Evolutionary conservation across 2,888 invertebrate species (phyloP).

Genomic region (Rhorus exstirpatorius): DNA sequence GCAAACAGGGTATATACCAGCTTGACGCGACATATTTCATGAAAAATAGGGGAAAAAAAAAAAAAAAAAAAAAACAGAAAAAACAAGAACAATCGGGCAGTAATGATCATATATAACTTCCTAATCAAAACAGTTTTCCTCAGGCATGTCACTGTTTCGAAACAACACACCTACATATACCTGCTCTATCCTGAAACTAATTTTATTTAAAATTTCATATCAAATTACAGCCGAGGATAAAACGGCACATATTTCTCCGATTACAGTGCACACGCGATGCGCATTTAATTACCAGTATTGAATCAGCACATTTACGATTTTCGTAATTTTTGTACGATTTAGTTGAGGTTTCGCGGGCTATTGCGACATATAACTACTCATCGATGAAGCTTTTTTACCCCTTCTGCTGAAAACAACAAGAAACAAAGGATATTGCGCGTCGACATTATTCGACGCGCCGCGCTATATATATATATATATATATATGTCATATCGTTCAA

Average conservation of each 20-base stretch:
- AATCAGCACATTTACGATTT: constrained; percentile 74
- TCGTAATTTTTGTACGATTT: constrained; percentile 79
- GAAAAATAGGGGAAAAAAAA: background rate
- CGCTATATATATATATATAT: too few species aligned
- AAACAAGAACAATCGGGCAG: constrained; percentile 40
- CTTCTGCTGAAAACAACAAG: constrained; percentile 50
- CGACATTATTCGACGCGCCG: constrained; percentile 68
- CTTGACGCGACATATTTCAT: constrained; percentile 2
- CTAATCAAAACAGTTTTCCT: background rate
- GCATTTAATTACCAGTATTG: constrained; percentile 77
- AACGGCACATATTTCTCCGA: background rate
- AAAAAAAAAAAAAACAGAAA: constrained; percentile 9
- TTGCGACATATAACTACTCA: constrained; percentile 54
- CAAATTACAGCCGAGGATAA: constrained; percentile 21
- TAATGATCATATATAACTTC: constrained; percentile 36
- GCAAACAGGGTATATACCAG: constrained; percentile 51
- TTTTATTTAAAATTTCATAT: constrained; percentile 53
- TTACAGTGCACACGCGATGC: constrained; percentile 13
- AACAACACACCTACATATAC: background rate
- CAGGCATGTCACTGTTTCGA: background rate
- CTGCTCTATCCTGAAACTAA: constrained; percentile 3
- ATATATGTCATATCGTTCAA: constrained; percentile 70
- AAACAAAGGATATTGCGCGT: constrained; percentile 56
- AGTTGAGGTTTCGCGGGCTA: constrained; percentile 71
- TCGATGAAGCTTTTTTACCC: constrained; percentile 64